Conservation (phyloP, 1,140 invertebrate genomes). For the Dreissena polymorpha region DNA sequence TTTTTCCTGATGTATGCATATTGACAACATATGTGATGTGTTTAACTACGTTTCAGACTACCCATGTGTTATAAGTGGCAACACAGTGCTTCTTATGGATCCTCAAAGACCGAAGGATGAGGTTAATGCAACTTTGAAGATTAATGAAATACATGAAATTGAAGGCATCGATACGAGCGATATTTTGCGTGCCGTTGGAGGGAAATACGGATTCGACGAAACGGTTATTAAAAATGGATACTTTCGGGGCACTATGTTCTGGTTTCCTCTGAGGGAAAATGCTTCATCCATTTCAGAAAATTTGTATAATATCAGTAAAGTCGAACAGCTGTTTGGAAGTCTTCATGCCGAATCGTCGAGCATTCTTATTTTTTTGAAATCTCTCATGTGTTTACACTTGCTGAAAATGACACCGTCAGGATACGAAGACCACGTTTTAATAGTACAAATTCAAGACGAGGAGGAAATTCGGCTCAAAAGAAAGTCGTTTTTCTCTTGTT, state of each 20-base stretch:
- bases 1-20: too few relatives aligned
- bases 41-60: conserved; percentile 20
- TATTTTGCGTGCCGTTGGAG: conserved; percentile 5
- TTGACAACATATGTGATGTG: not conserved
- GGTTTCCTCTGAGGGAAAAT: conserved; percentile 70
- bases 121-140: conserved; percentile 34
- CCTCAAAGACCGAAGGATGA: conserved; percentile 12
- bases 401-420: too few relatives aligned
- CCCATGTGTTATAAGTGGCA: conserved; percentile 35
- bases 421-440: too few relatives aligned
- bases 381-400: not conserved
- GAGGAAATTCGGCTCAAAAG: too few relatives aligned
- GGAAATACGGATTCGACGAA: conserved; percentile 30
- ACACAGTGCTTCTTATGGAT: conserved; percentile 37
- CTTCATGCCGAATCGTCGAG: conserved; percentile 56
- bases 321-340: conserved; percentile 58
- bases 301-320: conserved; percentile 57
- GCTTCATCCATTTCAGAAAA: conserved; percentile 49
- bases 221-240: not conserved
- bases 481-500: too few relatives aligned
- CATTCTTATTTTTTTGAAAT: conserved; percentile 64
- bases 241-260: conserved; percentile 69
- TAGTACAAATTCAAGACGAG: too few relatives aligned
- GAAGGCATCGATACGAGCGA: conserved; percentile 21
- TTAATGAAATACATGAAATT: conserved; percentile 2